A percentile compares a stretch with the other conserved stretches of the same genome.
Conservation (phyloP, 2,113 vertebrate species). For the Scopus umbretta region DNA sequence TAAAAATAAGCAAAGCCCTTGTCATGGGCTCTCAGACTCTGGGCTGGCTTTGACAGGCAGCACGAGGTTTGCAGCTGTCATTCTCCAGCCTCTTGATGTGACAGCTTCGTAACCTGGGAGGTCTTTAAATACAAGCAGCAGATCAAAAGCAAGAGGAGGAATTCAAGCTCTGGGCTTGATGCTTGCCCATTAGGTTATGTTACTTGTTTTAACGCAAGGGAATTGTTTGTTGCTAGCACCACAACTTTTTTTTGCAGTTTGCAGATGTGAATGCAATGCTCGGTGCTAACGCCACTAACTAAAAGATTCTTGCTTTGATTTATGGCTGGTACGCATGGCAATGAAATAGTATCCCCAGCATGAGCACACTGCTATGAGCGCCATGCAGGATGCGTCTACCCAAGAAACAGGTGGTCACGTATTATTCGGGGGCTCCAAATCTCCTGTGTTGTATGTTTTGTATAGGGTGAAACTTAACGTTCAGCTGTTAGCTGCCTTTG, state of each 20-base stretch:
- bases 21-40: neutral
- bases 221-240: neutral
- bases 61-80: slow-evolving; percentile 25
- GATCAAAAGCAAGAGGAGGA: slow-evolving; percentile 11
- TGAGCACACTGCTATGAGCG: neutral
- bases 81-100: neutral
- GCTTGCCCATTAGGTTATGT: neutral
- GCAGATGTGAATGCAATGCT: neutral
- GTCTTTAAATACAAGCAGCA: neutral
- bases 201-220: neutral
- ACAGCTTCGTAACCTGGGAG: neutral
- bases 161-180: neutral
- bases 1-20: slow-evolving; percentile 1
- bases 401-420: slow-evolving; percentile 46
- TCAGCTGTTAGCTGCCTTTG: slow-evolving; percentile 64
- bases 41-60: neutral
- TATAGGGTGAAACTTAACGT: neutral
- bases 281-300: neutral
- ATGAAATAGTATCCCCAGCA: neutral
- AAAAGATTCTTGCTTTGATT: slow-evolving; percentile 33
- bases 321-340: neutral
- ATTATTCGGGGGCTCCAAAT: neutral
- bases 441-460: neutral
- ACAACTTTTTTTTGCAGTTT: neutral
- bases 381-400: neutral